These are phyloP conservation scores for Oreochromis mossambicus DNA, from an alignment of 2,797 vertebrate species.

Conservation along the genomic window DNA sequence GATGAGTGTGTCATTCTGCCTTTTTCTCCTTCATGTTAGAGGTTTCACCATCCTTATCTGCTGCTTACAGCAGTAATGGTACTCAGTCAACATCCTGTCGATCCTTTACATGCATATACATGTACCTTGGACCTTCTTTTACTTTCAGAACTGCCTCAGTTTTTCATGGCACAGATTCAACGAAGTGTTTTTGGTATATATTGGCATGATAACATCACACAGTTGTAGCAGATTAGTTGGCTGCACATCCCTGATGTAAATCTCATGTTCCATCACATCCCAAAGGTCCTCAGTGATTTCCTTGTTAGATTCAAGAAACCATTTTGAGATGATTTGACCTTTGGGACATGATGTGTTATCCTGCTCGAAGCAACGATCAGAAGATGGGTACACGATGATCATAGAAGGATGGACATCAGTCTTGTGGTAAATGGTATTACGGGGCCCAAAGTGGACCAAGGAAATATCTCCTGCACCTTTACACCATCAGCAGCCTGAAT, in stretches of 20 bases:
- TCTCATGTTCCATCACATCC: neutral
- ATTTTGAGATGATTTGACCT: neutral
- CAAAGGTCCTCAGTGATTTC: neutral
- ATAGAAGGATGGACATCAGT: neutral
- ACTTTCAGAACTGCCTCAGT: neutral
- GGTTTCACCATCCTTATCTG: conserved; percentile 9
- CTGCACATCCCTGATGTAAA: neutral
- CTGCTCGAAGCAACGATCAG: neutral
- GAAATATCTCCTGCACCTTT: neutral
- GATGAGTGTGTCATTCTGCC: conserved; percentile 55
- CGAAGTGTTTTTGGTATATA: neutral
- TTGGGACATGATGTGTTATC: neutral
- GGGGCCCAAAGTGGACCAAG: neutral
- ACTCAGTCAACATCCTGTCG: neutral
- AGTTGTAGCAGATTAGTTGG: neutral
- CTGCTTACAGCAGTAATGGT: conserved; percentile 8
- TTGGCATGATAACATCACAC: neutral
- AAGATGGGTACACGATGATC: neutral
- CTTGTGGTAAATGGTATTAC: neutral
- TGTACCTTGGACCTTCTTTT: neutral
- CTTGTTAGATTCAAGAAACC: neutral
- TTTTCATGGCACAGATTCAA: neutral
- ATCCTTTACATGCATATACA: conserved; percentile 19
- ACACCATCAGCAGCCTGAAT: neutral
- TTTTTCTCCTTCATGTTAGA: conserved; percentile 28